Base-by-base conservation (phyloP, 2,888 invertebrate species). In the Trichacis sp. region DNA sequence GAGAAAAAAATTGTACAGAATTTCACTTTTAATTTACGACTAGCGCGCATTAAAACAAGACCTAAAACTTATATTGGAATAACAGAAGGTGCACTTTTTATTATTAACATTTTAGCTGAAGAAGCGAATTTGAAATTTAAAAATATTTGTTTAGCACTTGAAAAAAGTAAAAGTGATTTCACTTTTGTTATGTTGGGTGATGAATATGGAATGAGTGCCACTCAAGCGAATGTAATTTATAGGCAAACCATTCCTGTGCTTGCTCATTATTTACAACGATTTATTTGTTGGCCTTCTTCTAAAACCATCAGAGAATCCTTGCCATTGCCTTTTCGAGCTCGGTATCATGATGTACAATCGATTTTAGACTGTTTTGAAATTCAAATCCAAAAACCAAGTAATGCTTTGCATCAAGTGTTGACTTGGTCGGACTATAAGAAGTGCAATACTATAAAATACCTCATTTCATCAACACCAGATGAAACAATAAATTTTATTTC, bases 341-440 rank as follows among this genome's bases (percentile, higher is more conserved):
- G 56, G n/a, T 62, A 52, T 48, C 36, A 14, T 33, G 48, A 53
- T 18, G 58, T 63, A 19, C 38, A 57, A 20, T 64, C 53, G 8
- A 73, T 77, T 12, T 73, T 76, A 40, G 75, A 75, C 49, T 74
- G 74, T 58, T 71, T 77, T 55, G 75, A 76, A 69, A 75, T 74
- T 46, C 60, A 74, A 64, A 76, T 77, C 24, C 70, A 74, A 45
- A 76, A 75, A 57, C 76, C 76, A 14, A 36, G 50, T 17, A 53
- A 73, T 59, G 57, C 73, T 11, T 45, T 72, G 12, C 30, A 70
- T 12, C 74, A 74, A 64, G 57, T 73, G 5, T 47, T 74, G 3
- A 76, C 73, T n/a, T 78, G 77, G 77, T 76, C 77, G 2, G 71
- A 76, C 4, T 78, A 75, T 47, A 76, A 78, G 61, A 74, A 76